Conservation (phyloP, 2,797 vertebrate species). For the Xiphorhynchus erythropygius region DNA sequence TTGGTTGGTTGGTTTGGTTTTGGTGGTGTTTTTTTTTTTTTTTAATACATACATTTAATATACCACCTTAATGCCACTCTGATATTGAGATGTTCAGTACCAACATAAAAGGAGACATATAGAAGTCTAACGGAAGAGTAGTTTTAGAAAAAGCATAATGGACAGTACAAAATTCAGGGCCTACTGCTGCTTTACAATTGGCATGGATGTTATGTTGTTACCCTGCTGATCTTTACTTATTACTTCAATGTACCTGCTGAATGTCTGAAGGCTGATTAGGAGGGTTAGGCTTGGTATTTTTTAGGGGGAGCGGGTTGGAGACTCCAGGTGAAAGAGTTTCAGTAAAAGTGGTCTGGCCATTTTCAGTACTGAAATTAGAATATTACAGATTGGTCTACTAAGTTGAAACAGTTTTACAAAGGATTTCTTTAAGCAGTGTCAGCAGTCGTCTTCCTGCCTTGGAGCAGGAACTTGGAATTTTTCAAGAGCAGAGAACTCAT, state of each 20-base stretch:
- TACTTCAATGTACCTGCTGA: neutral
- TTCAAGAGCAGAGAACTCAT: neutral
- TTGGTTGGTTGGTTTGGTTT: no score
- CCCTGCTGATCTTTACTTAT: neutral
- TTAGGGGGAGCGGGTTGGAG: rapidly evolving
- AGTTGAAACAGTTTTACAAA: neutral
- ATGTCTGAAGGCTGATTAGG: neutral
- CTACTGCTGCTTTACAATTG: neutral
- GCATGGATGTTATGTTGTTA: neutral
- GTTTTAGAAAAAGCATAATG: neutral
- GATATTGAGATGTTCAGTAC: neutral
- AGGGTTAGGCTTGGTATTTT: neutral
- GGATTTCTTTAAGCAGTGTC: neutral
- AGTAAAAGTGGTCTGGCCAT: neutral
- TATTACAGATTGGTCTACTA: neutral
- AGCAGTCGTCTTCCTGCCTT: neutral
- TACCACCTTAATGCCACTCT: neutral
- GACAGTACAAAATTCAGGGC: neutral
- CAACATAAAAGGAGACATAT: neutral
- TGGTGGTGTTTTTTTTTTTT: neutral
- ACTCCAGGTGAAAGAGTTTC: neutral
- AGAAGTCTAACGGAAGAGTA: neutral
- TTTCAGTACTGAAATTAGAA: neutral
- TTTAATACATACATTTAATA: neutral
- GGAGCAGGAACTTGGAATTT: neutral